Conservation (phyloP, 2,888 invertebrate genomes). For the Noctua fimbriata region DNA sequence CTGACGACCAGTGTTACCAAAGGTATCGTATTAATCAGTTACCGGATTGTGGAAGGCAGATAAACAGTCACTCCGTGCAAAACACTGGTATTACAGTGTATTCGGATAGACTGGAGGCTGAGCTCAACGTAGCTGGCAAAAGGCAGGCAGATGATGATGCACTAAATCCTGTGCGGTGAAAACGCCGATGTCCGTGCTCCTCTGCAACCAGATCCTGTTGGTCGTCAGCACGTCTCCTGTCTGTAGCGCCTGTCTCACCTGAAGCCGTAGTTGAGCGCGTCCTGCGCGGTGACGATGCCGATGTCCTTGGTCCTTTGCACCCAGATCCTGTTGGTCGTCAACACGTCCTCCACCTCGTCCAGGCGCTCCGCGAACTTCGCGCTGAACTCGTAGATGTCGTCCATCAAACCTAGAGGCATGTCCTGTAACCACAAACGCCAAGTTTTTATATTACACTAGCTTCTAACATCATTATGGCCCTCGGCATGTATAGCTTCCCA, state of each 20-base stretch:
- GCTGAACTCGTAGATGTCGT: constrained; percentile 98
- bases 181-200: too few relatives aligned
- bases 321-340: constrained; percentile 98
- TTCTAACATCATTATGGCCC: not conserved
- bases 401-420: constrained; percentile 98
- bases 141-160: too few relatives aligned
- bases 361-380: constrained; percentile 96
- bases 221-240: too few relatives aligned
- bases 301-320: constrained; percentile 97
- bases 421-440: constrained; percentile 90
- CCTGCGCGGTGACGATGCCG: constrained; percentile 91
- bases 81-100: not conserved
- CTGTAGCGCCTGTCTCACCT: too few relatives aligned
- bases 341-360: constrained; percentile 98
- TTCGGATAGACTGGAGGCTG: not conserved
- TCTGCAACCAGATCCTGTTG: too few relatives aligned
- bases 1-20: not conserved
- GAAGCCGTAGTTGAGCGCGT: too few relatives aligned
- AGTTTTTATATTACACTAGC: not conserved
- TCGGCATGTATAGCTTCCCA: not conserved
- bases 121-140: constrained; percentile 92
- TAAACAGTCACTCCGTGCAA: not conserved
- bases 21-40: not conserved
- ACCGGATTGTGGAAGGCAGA: not conserved
- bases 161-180: too few relatives aligned